phyloP scores from a whole-genome alignment of 2,797 vertebrate genomes.

The Galaxias olidus region DNA sequence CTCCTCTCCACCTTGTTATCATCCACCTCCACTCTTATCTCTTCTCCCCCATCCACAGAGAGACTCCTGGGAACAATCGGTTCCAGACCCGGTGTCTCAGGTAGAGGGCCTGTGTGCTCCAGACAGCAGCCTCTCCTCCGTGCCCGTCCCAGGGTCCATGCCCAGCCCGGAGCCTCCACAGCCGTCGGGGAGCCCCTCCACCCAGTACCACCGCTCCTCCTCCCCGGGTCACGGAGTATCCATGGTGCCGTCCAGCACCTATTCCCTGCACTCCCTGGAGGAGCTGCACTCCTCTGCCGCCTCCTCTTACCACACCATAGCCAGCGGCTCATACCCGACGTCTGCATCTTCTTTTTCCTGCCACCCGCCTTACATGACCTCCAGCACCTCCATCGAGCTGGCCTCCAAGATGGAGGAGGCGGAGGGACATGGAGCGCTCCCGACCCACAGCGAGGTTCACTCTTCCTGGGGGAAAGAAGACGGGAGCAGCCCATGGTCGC shows the following conservation, averaged over 20 bases:
- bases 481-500: constrained; percentile 76
- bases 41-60: constrained; percentile 74
- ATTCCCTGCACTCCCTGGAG: constrained; percentile 83
- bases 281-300: constrained; percentile 78
- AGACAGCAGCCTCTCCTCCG: constrained; percentile 67
- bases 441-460: constrained; percentile 54
- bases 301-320: constrained; percentile 32
- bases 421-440: constrained; percentile 59
- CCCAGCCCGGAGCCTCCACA: constrained; percentile 77
- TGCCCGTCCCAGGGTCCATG: constrained; percentile 67
- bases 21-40: constrained; percentile 9
- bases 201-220: constrained; percentile 65
- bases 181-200: constrained; percentile 55
- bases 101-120: constrained; percentile 68
- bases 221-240: constrained; percentile 72
- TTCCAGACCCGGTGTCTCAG: constrained; percentile 75
- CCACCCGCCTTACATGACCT: constrained; percentile 76
- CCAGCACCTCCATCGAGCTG: constrained; percentile 70
- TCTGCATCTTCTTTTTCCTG: constrained; percentile 68
- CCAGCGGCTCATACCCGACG: constrained; percentile 63
- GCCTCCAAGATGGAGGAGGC: constrained; percentile 76
- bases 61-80: constrained; percentile 86
- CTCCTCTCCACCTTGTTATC: too few species aligned
- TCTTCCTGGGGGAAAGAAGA: constrained; percentile 87
- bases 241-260: constrained; percentile 72